Conservation (phyloP, 1,140 invertebrate genomes). For the Trichonephila inaurata region DNA sequence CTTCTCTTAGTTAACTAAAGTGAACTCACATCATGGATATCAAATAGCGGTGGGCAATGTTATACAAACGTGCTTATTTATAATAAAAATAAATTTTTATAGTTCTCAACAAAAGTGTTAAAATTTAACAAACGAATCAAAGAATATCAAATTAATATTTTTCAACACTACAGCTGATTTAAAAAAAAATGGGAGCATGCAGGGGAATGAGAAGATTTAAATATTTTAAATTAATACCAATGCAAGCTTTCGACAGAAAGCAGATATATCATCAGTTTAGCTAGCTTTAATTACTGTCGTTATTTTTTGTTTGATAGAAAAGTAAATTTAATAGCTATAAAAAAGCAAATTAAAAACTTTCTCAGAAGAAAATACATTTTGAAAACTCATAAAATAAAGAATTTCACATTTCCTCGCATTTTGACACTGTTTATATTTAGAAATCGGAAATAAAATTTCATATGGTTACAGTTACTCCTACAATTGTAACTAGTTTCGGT, state of each 20-base stretch:
- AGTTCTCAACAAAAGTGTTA: too few relatives aligned
- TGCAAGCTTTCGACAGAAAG: slow-evolving; percentile 57
- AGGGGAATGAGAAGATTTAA: not conserved
- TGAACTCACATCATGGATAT: too few relatives aligned
- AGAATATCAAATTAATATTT: too few relatives aligned
- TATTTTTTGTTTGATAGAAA: not conserved
- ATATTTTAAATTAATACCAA: slow-evolving; percentile 39
- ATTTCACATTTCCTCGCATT: not conserved
- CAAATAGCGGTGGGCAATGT: too few relatives aligned
- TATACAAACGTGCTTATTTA: too few relatives aligned
- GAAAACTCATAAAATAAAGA: not conserved
- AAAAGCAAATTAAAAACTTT: not conserved
- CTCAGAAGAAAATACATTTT: not conserved
- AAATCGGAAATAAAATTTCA: slow-evolving; percentile 28
- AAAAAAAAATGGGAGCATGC: not conserved
- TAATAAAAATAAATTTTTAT: too few relatives aligned
- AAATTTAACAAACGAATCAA: too few relatives aligned
- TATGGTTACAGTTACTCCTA: not conserved
- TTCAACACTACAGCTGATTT: not conserved
- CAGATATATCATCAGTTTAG: slow-evolving; percentile 54
- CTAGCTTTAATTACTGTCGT: not conserved
- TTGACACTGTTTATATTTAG: slow-evolving; percentile 39
- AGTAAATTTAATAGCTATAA: not conserved
- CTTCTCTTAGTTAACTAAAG: too few relatives aligned
- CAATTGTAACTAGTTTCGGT: not conserved